Evolutionary conservation across 2,797 vertebrate species (phyloP).

Genomic region (Hippoglossus hippoglossus): DNA sequence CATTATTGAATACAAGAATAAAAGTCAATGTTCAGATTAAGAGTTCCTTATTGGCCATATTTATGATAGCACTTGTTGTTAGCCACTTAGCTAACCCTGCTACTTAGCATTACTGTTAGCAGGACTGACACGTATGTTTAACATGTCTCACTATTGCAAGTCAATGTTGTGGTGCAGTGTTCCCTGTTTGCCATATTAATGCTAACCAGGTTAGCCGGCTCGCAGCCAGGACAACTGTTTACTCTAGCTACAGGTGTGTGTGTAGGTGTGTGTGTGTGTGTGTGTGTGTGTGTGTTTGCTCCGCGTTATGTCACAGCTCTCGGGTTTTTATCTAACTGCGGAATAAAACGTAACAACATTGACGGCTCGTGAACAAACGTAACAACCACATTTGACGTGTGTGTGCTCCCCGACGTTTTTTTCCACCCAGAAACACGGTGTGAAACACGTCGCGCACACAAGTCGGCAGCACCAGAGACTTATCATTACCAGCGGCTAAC

Average conservation of each 20-base stretch:
- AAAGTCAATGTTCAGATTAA: too few species aligned
- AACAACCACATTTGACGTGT: too few species aligned
- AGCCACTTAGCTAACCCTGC: too few species aligned
- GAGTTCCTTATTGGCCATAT: too few species aligned
- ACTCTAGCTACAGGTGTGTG: slow-evolving; percentile 70
- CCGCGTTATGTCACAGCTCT: slow-evolving; percentile 36
- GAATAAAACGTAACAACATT: background rate
- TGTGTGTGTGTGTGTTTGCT: slow-evolving; percentile 64
- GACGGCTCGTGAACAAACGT: too few species aligned
- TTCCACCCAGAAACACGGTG: background rate
- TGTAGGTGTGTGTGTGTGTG: slow-evolving; percentile 65
- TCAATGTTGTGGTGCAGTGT: background rate
- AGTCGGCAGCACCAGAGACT: slow-evolving; percentile 21
- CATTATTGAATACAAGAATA: too few species aligned
- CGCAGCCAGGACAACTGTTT: slow-evolving; percentile 44
- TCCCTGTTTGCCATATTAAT: background rate
- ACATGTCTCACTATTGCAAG: background rate
- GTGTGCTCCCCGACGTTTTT: too few species aligned
- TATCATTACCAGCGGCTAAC: slow-evolving; percentile 32
- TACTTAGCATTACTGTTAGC: too few species aligned
- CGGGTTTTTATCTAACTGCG: slow-evolving; percentile 22
- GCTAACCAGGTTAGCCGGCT: background rate
- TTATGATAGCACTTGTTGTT: too few species aligned
- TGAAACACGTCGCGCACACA: background rate
- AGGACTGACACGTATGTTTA: too few species aligned